Conservation (phyloP, 2,888 invertebrate genomes). For the Eretmocerus hayati region DNA sequence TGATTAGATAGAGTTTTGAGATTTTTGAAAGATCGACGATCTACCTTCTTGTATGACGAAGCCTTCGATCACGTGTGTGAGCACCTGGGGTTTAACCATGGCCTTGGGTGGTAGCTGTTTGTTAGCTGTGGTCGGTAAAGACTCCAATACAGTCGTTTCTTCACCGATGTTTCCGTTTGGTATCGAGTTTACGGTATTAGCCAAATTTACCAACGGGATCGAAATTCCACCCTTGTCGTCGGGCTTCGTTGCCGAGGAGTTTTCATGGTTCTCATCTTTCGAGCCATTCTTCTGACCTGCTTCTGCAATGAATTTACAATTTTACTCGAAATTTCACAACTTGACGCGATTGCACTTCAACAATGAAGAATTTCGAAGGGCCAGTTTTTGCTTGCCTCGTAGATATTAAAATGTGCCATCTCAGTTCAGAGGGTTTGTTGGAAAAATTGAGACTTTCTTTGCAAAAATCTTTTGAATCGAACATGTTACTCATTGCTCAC, state of each 20-base stretch:
- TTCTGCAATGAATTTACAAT: conserved; percentile 21
- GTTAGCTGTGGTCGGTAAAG: conserved; percentile 33
- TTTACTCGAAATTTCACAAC: too few relatives aligned
- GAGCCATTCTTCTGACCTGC: conserved; percentile 9
- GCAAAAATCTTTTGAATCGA: too few relatives aligned
- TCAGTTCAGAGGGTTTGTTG: too few relatives aligned
- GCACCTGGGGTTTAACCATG: conserved; percentile 89
- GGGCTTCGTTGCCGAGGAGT: conserved; percentile 3
- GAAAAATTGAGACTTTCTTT: too few relatives aligned
- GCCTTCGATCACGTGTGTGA: conserved; percentile 94
- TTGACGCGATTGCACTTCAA: too few relatives aligned
- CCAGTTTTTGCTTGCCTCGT: too few relatives aligned
- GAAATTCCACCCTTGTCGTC: conserved; percentile 44
- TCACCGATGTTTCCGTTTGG: conserved; percentile 38
- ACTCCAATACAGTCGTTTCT: conserved; percentile 27
- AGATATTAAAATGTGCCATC: too few relatives aligned
- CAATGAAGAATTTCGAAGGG: not conserved
- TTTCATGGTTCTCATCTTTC: conserved; percentile 13
- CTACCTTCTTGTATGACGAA: conserved; percentile 89
- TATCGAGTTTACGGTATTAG: conserved; percentile 43
- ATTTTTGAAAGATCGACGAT: not conserved
- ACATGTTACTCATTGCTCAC: too few relatives aligned
- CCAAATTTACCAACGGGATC: conserved; percentile 42
- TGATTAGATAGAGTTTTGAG: too few relatives aligned
- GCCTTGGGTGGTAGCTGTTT: conserved; percentile 67